Conservation (phyloP, 2,113 vertebrate species). For the Syngnathus typhle region DNA sequence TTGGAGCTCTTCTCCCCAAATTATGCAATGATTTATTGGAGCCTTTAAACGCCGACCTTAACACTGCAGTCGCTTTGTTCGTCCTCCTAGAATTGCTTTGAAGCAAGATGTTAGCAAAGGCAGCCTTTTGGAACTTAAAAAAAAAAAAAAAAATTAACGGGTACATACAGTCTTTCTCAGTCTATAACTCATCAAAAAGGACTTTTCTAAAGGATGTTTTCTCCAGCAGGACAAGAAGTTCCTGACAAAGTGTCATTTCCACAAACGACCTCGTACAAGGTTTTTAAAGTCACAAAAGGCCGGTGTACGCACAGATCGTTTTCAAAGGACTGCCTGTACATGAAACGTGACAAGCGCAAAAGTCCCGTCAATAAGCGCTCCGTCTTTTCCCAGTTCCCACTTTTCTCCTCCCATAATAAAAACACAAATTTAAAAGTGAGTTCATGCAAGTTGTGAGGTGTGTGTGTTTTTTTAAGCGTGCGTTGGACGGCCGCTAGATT, state of each 20-base stretch:
- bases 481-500: slow-evolving; percentile 35
- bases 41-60: slow-evolving; percentile 19
- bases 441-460: slow-evolving; percentile 24
- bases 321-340: background rate
- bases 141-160: background rate
- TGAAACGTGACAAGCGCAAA: background rate
- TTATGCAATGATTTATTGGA: slow-evolving; percentile 33
- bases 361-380: background rate
- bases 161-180: too few relatives aligned
- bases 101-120: background rate
- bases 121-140: background rate
- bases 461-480: slow-evolving; percentile 15
- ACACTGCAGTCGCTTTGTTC: background rate
- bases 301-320: background rate
- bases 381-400: background rate
- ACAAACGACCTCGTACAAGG: too few relatives aligned
- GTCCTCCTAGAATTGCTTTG: slow-evolving; percentile 17
- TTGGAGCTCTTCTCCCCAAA: slow-evolving; percentile 39
- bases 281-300: too few relatives aligned
- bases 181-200: background rate
- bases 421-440: slow-evolving; percentile 34
- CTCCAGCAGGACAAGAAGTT: background rate
- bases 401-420: slow-evolving; percentile 6
- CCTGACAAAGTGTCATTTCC: background rate
- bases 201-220: background rate